phyloP scores from a whole-genome alignment of 2,113 vertebrate genomes.

The Hemiprocne comata region DNA sequence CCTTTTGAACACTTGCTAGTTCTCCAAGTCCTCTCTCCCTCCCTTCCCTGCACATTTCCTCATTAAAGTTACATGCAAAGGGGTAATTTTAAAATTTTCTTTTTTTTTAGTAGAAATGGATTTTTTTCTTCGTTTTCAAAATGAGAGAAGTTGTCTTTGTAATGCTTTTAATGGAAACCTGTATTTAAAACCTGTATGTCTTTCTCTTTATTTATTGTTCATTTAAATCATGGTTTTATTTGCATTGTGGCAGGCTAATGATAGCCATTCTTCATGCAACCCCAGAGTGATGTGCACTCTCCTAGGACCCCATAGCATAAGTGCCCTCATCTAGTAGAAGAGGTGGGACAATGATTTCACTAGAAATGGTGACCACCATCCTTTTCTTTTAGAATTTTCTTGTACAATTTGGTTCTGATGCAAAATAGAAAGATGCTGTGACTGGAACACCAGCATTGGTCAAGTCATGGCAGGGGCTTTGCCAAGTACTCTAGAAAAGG shows the following conservation, averaged over 20 bases:
- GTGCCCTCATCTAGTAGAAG: not conserved
- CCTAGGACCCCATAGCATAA: not conserved
- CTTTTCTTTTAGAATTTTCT: not conserved
- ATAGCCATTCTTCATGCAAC: not conserved
- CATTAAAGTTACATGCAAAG: conserved; percentile 35
- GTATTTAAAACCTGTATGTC: conserved; percentile 51
- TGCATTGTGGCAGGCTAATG: not conserved
- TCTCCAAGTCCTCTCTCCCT: conserved; percentile 1
- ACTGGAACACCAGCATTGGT: not conserved
- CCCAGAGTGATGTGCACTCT: not conserved
- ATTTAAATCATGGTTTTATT: not conserved
- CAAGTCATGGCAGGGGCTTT: not conserved
- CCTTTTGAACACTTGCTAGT: conserved; percentile 21
- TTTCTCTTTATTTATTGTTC: conserved; percentile 63
- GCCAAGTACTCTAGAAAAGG: not conserved
- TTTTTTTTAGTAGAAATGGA: conserved; percentile 14
- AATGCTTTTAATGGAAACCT: conserved; percentile 64
- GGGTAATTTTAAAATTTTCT: not conserved
- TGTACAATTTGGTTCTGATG: not conserved
- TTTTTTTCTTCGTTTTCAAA: conserved; percentile 50
- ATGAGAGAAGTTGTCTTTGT: conserved; percentile 65
- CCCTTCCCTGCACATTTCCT: conserved; percentile 20
- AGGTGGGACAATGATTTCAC: not conserved
- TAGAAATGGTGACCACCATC: not conserved
- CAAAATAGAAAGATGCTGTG: not conserved